Conservation (phyloP, 2,797 vertebrate genomes). For the Sebastes itinus region DNA sequence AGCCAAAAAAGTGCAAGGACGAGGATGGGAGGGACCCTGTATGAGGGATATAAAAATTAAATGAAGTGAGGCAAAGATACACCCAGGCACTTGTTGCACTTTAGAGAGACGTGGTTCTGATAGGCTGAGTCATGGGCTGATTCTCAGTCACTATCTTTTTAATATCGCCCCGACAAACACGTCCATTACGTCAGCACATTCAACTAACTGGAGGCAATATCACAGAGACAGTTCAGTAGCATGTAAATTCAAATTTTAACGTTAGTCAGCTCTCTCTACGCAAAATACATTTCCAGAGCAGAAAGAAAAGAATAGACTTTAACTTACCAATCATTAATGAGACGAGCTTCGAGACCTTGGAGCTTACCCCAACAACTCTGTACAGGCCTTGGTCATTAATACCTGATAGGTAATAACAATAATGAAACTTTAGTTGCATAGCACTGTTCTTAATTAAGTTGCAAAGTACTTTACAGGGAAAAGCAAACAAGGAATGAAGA, state of each 20-base stretch:
- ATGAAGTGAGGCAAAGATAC: conserved; percentile 76
- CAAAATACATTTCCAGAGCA: conserved; percentile 4
- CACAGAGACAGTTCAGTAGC: conserved; percentile 22
- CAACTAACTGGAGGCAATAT: conserved; percentile 27
- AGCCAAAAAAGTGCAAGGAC: conserved; percentile 49
- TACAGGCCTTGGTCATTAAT: conserved; percentile 98
- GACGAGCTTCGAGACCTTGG: conserved; percentile 98
- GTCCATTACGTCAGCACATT: conserved; percentile 37
- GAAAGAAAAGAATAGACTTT: background rate
- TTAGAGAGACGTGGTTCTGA: conserved; percentile 13
- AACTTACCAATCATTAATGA: conserved; percentile 95
- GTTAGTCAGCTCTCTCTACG: background rate
- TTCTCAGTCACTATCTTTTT: conserved; percentile 35
- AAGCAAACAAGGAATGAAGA: background rate
- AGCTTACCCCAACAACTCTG: conserved; percentile 98
- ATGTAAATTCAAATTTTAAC: conserved; percentile 32
- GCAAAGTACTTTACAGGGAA: background rate
- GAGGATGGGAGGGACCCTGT: conserved; percentile 21
- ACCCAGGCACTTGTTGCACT: conserved; percentile 53
- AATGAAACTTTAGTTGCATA: background rate
- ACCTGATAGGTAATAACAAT: conserved; percentile 77
- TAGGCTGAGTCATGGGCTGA: conserved; percentile 38
- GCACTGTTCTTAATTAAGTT: background rate
- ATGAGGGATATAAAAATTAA: conserved; percentile 76
- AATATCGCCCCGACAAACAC: conserved; percentile 26